These are phyloP conservation scores for Mesoclemmys tuberculata DNA, from an alignment of 2,113 vertebrate genomes.

Conservation along the genomic window DNA sequence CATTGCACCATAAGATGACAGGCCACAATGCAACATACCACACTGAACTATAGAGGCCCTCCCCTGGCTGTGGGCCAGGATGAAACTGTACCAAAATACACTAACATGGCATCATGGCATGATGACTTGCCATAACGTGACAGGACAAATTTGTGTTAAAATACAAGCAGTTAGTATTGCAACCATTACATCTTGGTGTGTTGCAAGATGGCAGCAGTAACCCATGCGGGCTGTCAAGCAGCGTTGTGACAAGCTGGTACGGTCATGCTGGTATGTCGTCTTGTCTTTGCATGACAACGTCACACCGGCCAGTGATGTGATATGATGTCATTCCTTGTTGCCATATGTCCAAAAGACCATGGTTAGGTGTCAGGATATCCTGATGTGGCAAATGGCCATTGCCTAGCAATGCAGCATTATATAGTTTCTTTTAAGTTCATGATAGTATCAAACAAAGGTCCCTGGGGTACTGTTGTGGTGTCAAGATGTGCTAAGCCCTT, in stretches of 20 bases:
- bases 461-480: too few species aligned
- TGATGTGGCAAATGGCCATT: not conserved
- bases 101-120: not conserved
- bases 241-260: not conserved
- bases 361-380: not conserved
- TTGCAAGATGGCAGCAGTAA: not conserved
- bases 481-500: too few species aligned
- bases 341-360: not conserved
- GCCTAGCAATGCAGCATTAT: not conserved
- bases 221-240: not conserved
- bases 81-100: not conserved
- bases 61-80: not conserved
- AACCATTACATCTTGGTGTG: not conserved
- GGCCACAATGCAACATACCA: not conserved
- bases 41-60: not conserved
- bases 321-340: not conserved
- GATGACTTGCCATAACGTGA: not conserved
- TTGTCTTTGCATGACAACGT: not conserved
- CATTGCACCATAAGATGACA: not conserved
- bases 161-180: not conserved
- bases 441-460: too few species aligned
- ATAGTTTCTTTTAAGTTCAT: not conserved
- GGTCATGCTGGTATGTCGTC: not conserved
- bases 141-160: not conserved
- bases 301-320: not conserved